Evolutionary conservation across 2,888 invertebrate species (phyloP).

Genomic region (Pandemis heparana): DNA sequence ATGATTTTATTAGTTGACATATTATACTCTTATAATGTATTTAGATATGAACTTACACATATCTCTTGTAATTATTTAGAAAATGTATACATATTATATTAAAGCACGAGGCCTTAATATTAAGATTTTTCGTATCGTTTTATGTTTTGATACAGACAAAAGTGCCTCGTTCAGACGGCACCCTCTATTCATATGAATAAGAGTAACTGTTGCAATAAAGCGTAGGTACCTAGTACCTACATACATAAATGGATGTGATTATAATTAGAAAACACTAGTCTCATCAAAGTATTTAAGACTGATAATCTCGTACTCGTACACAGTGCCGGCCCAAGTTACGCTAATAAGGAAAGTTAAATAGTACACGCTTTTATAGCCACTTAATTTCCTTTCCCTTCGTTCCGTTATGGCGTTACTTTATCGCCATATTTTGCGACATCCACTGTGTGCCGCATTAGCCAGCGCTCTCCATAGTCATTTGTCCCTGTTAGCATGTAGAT

Average conservation of each 20-base stretch:
- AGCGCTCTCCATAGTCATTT: too few species aligned
- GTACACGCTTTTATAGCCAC: neutral
- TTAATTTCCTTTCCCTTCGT: neutral
- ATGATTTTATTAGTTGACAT: neutral
- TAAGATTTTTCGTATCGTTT: neutral
- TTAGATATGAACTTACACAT: neutral
- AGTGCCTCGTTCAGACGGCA: neutral
- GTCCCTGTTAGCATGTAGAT: too few species aligned
- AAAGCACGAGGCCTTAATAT: neutral
- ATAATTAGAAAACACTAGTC: neutral
- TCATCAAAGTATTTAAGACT: constrained; percentile 7
- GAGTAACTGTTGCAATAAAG: neutral
- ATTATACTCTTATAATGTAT: neutral
- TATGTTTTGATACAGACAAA: neutral
- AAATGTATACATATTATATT: neutral
- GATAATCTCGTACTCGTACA: neutral
- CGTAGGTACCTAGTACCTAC: neutral
- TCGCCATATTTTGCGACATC: too few species aligned
- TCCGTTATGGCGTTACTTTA: neutral
- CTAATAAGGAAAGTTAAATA: neutral
- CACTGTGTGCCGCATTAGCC: too few species aligned
- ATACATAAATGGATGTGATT: neutral
- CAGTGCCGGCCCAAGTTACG: neutral
- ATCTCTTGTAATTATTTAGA: neutral
- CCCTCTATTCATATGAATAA: neutral